A percentile compares a stretch with the other conserved stretches of the same genome.
These are phyloP conservation scores for Pungitius pungitius DNA, from an alignment of 2,113 vertebrate genomes.

Conservation along the genomic window DNA sequence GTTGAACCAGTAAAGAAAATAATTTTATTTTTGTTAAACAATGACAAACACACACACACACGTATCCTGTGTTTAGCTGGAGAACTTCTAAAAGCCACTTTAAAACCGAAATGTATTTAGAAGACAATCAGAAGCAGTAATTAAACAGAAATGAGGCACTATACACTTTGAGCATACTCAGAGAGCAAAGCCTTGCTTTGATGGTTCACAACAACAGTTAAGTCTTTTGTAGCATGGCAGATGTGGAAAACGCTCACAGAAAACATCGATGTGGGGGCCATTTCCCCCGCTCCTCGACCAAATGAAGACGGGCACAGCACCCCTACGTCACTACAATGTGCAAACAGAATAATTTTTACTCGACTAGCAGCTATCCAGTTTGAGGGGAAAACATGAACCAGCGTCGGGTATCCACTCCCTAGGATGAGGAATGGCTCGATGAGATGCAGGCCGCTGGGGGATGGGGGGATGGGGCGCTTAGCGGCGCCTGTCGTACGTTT, in stretches of 20 bases:
- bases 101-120: slow-evolving; percentile 52
- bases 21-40: slow-evolving; percentile 69
- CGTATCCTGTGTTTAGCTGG: slow-evolving; percentile 17
- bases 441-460: slow-evolving; percentile 48
- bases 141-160: slow-evolving; percentile 72
- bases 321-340: slow-evolving; percentile 69
- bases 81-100: slow-evolving; percentile 35
- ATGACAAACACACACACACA: slow-evolving; percentile 45
- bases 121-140: slow-evolving; percentile 61
- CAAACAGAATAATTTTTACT: slow-evolving; percentile 76
- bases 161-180: slow-evolving; percentile 59
- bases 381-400: slow-evolving; percentile 76
- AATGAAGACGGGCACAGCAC: slow-evolving; percentile 60
- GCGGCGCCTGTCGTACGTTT: slow-evolving; percentile 86
- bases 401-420: slow-evolving; percentile 9
- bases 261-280: slow-evolving; percentile 30
- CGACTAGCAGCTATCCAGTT: slow-evolving; percentile 75
- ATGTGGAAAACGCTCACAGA: slow-evolving; percentile 50
- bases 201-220: slow-evolving; percentile 56
- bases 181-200: slow-evolving; percentile 61
- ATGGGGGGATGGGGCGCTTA: slow-evolving; percentile 63
- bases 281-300: slow-evolving; percentile 9
- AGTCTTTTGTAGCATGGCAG: slow-evolving; percentile 41
- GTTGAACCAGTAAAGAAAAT: slow-evolving; percentile 66
- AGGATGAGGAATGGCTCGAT: slow-evolving; percentile 56